Conservation (phyloP, 2,888 invertebrate genomes). For the Autographa pulchrina region DNA sequence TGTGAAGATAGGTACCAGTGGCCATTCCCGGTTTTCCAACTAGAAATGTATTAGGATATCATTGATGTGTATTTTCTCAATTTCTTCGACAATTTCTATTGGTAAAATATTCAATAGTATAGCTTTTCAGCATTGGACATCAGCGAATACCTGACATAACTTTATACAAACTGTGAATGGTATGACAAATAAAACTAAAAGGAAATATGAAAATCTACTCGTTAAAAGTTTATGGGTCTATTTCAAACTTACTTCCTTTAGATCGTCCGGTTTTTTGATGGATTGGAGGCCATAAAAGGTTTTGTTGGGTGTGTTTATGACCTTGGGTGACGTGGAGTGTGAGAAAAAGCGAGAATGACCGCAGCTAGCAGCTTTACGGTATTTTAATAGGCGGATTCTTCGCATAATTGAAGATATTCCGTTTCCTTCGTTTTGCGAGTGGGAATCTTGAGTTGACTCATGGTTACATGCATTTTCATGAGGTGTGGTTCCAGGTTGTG, state of each 20-base stretch:
- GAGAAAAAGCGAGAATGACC: conserved; percentile 41
- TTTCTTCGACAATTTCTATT: no score
- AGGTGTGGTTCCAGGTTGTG: no score
- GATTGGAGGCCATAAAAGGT: conserved; percentile 53
- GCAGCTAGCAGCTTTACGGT: conserved; percentile 39
- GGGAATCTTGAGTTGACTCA: neutral
- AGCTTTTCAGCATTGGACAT: no score
- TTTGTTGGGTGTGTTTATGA: conserved; percentile 42
- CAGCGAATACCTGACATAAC: no score
- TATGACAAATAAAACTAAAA: conserved; percentile 7
- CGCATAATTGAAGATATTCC: conserved; percentile 43
- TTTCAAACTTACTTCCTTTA: conserved; percentile 44
- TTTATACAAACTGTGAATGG: neutral
- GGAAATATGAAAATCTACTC: conserved; percentile 7
- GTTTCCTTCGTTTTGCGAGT: conserved; percentile 26
- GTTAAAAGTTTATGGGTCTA: conserved; percentile 44
- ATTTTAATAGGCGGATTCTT: conserved; percentile 52
- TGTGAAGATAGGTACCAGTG: no score
- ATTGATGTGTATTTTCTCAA: no score
- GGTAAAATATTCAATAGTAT: no score
- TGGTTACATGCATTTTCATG: neutral
- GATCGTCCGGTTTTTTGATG: conserved; percentile 52
- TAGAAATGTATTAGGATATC: neutral
- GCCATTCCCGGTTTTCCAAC: no score
- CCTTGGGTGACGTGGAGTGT: conserved; percentile 42